Base-by-base conservation (phyloP, 2,888 invertebrate species). In the Anticlea derivata region DNA sequence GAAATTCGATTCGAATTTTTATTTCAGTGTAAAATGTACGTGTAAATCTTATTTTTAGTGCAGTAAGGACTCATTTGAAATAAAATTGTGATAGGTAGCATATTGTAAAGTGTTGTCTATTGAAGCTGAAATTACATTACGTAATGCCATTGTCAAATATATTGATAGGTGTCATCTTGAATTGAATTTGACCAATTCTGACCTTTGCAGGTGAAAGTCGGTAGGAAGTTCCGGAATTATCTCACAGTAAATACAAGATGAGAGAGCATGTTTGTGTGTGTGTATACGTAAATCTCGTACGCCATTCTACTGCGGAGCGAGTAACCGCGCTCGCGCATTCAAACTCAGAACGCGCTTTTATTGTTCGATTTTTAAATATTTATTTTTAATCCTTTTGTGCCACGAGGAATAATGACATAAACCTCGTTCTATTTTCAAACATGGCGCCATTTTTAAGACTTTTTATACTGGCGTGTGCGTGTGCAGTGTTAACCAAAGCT, bases 221-320 rank as follows among this genome's bases (percentile, higher is more conserved):
- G 54, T 61, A 87, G 86, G 54, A 60, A 87, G 86, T 83, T 89
- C 89, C 88, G 88, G 89, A 65, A 84, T 69, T 77, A 85, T 79
- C 80, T 80, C 83, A 84, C 83, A 83, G 81, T 75, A 75, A 73
- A 78, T 75, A 75, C 70, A 58, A 75, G 77, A 80, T 77, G 79
- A 74, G 79, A 78, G 80, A 66, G 70, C 65, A 65, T 68, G 63
- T 73, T 69, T 71, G 72, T 70, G 70, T 71, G 72, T 74, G 77
- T 78, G 79, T 74, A 69, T 68, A 17, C 17, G 70, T 66, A 66
- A 63, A 52, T 49, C 58, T 56, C 63, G 70, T 68, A 68, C 68
- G 80, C 75, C 87, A 86, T 80, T 87, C 81, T 65, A 65, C 76
- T 72, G 60, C 60, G 65, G 70, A 68, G 59, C 75, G 71, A 73